These are phyloP conservation scores for Dreissena rostriformis DNA, from an alignment of 1,140 invertebrate species.

Conservation along the genomic window DNA sequence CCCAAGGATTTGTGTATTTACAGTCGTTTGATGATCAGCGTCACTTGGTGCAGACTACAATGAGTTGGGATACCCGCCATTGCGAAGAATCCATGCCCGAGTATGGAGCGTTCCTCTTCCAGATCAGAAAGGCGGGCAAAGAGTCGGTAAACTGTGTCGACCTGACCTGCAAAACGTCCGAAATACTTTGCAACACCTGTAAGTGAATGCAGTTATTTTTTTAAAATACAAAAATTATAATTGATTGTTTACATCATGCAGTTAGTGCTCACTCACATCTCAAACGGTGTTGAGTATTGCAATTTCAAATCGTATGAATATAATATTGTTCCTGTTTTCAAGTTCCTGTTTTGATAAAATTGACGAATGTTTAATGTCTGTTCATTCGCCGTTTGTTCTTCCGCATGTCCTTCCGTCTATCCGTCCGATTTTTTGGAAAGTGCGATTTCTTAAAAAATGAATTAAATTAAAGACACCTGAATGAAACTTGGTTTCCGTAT, in stretches of 20 bases:
- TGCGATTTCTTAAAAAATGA: too few species aligned
- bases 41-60: slow-evolving; percentile 57
- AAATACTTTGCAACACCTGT: slow-evolving; percentile 67
- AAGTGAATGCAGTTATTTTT: slow-evolving; percentile 33
- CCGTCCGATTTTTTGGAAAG: too few species aligned
- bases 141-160: slow-evolving; percentile 64
- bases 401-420: too few species aligned
- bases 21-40: slow-evolving; percentile 67
- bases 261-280: not conserved
- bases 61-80: slow-evolving; percentile 34
- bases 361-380: too few species aligned
- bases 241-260: not conserved
- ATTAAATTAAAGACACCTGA: too few species aligned
- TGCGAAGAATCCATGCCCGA: slow-evolving; percentile 32
- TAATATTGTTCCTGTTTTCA: too few species aligned
- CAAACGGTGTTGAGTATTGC: not conserved
- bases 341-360: too few species aligned
- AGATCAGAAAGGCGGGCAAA: slow-evolving; percentile 65
- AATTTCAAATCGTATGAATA: too few species aligned
- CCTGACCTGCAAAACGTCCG: slow-evolving; percentile 62
- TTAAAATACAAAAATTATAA: not conserved
- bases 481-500: too few species aligned
- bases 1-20: slow-evolving; percentile 29
- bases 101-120: slow-evolving; percentile 69
- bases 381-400: too few species aligned